A percentile compares a stretch with the other conserved stretches of the same genome.
Conservation (phyloP, 1,140 invertebrate genomes). For the Achatina immaculata region DNA sequence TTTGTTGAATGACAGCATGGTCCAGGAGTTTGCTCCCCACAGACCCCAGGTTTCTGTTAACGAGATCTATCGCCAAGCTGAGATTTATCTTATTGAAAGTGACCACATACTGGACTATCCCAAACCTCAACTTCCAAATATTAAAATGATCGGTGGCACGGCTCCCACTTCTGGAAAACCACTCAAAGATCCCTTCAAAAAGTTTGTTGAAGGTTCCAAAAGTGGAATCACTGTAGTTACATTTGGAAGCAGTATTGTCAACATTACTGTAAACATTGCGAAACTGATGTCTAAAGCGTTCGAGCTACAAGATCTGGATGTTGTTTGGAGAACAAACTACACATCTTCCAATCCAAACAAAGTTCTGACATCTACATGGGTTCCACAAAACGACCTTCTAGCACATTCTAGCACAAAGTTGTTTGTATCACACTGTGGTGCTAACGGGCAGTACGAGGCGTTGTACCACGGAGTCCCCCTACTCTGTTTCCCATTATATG, state of each 20-base stretch:
- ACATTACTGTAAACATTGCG: constrained; percentile 25
- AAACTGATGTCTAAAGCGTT: constrained; percentile 42
- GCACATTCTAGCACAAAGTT: constrained; percentile 74
- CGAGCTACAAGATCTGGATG: constrained; percentile 28
- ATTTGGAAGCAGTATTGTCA: constrained; percentile 46
- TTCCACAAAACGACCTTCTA: constrained; percentile 56
- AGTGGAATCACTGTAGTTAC: constrained; percentile 48
- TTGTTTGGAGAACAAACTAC: constrained; percentile 40
- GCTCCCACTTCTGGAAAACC: constrained; percentile 35
- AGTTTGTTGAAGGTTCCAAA: constrained; percentile 43
- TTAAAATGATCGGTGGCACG: constrained; percentile 46
- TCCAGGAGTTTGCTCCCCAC: constrained; percentile 32
- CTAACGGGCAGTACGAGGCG: constrained; percentile 52
- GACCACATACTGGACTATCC: constrained; percentile 48
- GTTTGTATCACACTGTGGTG: constrained; percentile 57
- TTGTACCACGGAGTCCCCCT: constrained; percentile 55
- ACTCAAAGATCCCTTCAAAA: constrained; percentile 29
- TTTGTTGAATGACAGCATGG: not conserved
- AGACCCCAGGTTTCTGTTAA: constrained; percentile 29
- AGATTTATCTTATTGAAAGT: constrained; percentile 43
- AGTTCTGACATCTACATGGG: constrained; percentile 46
- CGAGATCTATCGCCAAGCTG: constrained; percentile 28
- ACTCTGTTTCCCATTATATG: constrained; percentile 80
- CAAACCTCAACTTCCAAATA: constrained; percentile 45
- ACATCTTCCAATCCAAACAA: constrained; percentile 32